Base-by-base conservation (phyloP, 2,113 vertebrate genomes). In the Hemichromis elongatus region DNA sequence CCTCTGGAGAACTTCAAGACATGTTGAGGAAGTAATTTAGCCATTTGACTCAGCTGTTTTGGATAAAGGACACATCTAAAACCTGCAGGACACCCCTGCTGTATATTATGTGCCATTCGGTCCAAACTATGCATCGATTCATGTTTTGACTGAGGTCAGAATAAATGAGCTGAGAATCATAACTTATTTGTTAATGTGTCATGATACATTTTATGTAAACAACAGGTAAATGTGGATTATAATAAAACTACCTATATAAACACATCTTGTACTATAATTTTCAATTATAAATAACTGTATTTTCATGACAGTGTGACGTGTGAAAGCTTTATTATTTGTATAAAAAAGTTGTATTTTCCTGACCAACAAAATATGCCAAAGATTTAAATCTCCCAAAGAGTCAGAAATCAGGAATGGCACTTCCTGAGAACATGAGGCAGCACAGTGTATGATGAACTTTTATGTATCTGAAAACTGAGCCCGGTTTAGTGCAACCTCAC, bases 131-230 rank as follows among this genome's bases (percentile, higher is more conserved):
- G 78, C 21, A 73, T 80, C 2, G 42, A 78, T 7, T 63, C 35
- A 50, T 5, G 47, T 52, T 35, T 77, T 88, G 30, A 81, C 77
- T 5, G 61, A 85, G 84, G 57, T 78, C 57, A 80, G 80, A 79
- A 33, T 87, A 26, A 85, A 84, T 57, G 52, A 59, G 52, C 50
- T 82, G 56, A 78, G 55, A 83, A 77, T 37, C 47, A 77, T 1
- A 85, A 78, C 2, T 18, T 61, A 87, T 9, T 77, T 79, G 81
- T 84, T 82, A 90, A 91, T 91, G 75, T 73, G 28, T 18, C 80
- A 90, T 92, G 56, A 87, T 89, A 61, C 13, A 88, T 85, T 92
- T 88, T 18, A 90, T 19, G 52, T 89, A 33, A 91, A 73, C 5
- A 28, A 80, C 70, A 81, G 40, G 42, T 77, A 30, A 82, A 63